Evolutionary conservation across 2,888 invertebrate species (phyloP).

Genomic region (Erannis defoliaria): DNA sequence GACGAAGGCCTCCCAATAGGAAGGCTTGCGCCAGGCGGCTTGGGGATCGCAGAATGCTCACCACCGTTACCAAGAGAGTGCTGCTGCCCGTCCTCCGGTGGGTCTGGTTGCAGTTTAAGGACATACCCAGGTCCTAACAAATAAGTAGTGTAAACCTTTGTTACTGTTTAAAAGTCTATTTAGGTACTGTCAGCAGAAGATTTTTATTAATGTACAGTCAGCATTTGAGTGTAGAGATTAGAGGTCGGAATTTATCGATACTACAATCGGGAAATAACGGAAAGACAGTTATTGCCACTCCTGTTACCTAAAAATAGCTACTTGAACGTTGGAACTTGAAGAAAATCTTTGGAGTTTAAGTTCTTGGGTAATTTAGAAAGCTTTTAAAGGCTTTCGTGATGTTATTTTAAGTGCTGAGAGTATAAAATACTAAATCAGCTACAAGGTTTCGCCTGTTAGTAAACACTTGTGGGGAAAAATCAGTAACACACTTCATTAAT

Average conservation of each 20-base stretch:
- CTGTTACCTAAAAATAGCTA: neutral
- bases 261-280: conserved; percentile 40
- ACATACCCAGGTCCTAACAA: no score
- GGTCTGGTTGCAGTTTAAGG: no score
- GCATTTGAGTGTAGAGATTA: conserved; percentile 49
- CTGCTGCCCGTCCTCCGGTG: no score
- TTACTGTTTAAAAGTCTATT: conserved; percentile 8
- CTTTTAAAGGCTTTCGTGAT: neutral
- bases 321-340: neutral
- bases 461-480: no score
- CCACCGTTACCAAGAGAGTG: no score
- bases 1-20: no score
- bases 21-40: no score
- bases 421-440: no score
- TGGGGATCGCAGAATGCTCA: no score
- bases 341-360: no score
- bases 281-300: conserved; percentile 1
- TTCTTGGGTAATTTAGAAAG: neutral
- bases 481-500: no score
- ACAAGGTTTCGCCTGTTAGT: no score
- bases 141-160: neutral
- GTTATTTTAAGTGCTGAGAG: neutral
- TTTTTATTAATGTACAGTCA: conserved; percentile 51
- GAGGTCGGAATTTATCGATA: conserved; percentile 47
- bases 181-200: conserved; percentile 46